Percentiles rank a stretch among this genome's conserved stretches.
Conservation (phyloP, 2,888 invertebrate genomes). For the Drosophila testacea region DNA sequence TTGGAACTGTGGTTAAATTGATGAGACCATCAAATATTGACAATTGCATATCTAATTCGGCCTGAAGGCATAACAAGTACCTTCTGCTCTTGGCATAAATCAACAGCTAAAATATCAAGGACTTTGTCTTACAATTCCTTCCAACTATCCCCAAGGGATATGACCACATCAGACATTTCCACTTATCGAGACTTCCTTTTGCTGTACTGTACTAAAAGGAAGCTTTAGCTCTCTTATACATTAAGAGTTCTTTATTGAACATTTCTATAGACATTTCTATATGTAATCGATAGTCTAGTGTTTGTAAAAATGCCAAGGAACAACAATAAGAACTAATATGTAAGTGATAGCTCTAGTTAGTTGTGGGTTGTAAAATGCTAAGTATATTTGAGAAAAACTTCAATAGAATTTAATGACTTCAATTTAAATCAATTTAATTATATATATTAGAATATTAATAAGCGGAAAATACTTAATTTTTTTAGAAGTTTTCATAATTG, state of each 20-base stretch:
- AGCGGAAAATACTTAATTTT: no score
- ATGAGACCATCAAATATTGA: constrained; percentile 80
- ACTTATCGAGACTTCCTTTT: constrained; percentile 8
- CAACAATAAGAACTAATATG: neutral
- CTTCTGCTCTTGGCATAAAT: constrained; percentile 45
- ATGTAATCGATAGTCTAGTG: neutral
- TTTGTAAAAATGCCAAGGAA: neutral
- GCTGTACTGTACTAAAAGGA: neutral
- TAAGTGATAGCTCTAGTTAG: neutral
- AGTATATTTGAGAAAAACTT: no score
- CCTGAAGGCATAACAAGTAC: constrained; percentile 25
- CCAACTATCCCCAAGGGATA: constrained; percentile 28
- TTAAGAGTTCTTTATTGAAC: neutral
- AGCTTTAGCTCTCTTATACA: neutral
- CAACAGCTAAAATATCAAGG: constrained; percentile 42
- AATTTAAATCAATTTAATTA: no score
- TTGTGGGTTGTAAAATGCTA: no score
- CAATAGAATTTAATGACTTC: no score
- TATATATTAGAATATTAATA: no score
- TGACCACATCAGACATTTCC: constrained; percentile 12
- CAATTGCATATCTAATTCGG: constrained; percentile 74
- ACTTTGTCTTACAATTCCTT: constrained; percentile 32
- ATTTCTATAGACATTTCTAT: neutral
- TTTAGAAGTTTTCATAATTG: no score
- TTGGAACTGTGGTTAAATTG: constrained; percentile 58